Evolutionary conservation across 2,797 vertebrate species (phyloP), one percentile per base, ranked within the genome.

Genomic region (Rousettus madagascariensis): DNA sequence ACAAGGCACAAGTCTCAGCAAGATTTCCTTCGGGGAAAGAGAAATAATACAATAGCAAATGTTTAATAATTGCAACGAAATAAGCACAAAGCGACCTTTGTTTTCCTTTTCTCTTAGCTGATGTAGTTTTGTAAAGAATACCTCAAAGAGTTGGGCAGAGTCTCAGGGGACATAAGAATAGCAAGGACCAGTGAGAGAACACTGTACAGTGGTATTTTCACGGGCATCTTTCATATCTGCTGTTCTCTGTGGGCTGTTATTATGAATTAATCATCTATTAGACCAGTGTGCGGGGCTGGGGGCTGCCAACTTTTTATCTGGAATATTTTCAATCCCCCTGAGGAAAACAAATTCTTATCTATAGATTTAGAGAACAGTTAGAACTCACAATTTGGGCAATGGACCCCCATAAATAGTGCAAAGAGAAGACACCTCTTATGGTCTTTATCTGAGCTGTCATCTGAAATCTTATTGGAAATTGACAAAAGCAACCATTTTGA

Each of bases 1-100:
- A 96, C 4, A 30, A 94, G 75, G 9, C 82, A 63, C 41, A 75
- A 51, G 86, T 72, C 57, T 63, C 46, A 72, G 51, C 41, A 92
- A 88, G 87, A 86, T 82, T 88, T 85, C 94, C 74, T 74, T 91
- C 66, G 74, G 38, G 90, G 90, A 15, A 86, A 87, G 72, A 90
- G 72, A 82, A 92, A 84, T n/a, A 80, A 95, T 19, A 71, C 8
- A 46, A 55, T 9, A 86, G 28, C 59, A 77, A 86, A 82, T 65
- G 69, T 53, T 86, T 74, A 59, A 74, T 51, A 95, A 94, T 68
- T 65, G 49, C 85, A 83, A 41, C 24, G 72, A 88, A 92, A 65
- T 36, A 26, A 71, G 22, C 82, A 80, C 92, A 71, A 33, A 91
- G 43, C 28, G 22, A 0, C n/a, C 51, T 86, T 75, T 33, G 9